These are phyloP conservation scores for Aphelenchoides bicaudatus DNA, from an alignment of 2,888 invertebrate species.

Conservation along the genomic window DNA sequence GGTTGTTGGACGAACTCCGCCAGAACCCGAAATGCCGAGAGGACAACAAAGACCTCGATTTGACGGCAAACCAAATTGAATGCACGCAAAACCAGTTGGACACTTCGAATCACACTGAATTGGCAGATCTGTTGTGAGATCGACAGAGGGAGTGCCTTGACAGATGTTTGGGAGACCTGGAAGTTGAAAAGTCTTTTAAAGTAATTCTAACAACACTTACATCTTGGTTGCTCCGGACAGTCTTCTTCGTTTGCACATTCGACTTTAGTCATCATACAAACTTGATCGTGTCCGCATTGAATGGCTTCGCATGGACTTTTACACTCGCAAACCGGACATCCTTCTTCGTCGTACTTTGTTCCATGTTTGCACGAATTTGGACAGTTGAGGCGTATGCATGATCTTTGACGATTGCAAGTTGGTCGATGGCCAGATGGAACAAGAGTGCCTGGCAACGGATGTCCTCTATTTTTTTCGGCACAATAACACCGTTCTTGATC, in stretches of 20 bases:
- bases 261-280: constrained; percentile 46
- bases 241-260: constrained; percentile 43
- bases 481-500: constrained; percentile 51
- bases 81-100: constrained; percentile 45
- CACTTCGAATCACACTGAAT: constrained; percentile 43
- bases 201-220: constrained; percentile 25
- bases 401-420: constrained; percentile 37
- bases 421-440: constrained; percentile 33
- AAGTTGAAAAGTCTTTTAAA: constrained; percentile 8
- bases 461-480: constrained; percentile 45
- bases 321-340: constrained; percentile 52
- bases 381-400: constrained; percentile 26
- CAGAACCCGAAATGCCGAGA: constrained; percentile 8
- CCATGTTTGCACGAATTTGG: constrained; percentile 41
- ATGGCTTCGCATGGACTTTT: constrained; percentile 45
- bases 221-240: constrained; percentile 52
- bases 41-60: constrained; percentile 51
- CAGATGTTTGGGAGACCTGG: constrained; percentile 50
- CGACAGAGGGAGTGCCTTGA: constrained; percentile 42
- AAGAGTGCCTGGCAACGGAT: constrained; percentile 42
- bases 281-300: constrained; percentile 42
- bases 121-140: constrained; percentile 28
- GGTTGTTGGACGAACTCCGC: constrained; percentile 17
- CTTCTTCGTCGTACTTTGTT: constrained; percentile 37
- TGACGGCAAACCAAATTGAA: constrained; percentile 39